Evolutionary conservation across 2,888 invertebrate genomes (phyloP), one percentile per base, ranked within the genome.

Genomic region (Parnassius apollo): DNA sequence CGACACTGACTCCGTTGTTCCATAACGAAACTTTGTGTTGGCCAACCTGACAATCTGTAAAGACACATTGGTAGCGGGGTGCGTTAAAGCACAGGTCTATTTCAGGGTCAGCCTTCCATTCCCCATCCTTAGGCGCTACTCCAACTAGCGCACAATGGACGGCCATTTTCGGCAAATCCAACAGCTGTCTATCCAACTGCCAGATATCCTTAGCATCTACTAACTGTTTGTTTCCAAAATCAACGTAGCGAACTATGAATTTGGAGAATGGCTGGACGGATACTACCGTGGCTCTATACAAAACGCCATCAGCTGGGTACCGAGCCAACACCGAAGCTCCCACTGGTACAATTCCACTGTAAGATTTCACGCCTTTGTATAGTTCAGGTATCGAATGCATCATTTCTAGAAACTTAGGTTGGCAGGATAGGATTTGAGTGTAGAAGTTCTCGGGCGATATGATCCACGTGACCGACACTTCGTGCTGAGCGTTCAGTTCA

Each of bases 391-490:
- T 95, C 57, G 94, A 93, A 66, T 93, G 93, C 95, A 96, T 95
- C 92, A 96, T 93, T 2, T 86, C 85, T 13, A 93, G 91, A 77
- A 96, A 95, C 69, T 94, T 93, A 1, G 82, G 76, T 71, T 92
- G 88, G 7, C 85, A 72, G 0, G 91, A 87, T 55, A 92, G 75
- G 18, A 93, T 83, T 71, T 94, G 94, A 0, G 94, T 93, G 82
- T 94, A 96, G 81, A 96, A 96, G 70, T 94, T 93, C 66, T 93
- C 93, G 0, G 96, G 96, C 66, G 95, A 94, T 61, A 94, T 93
- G 76, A 96, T 95, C 96, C 96, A 96, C 2, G 95, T 94, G 49
- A 96, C 92, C 2, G 92, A 89, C 0, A 95, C 86, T 62, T 94
- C 93, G 59, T 93, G 93, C 59, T 90, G 93, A 0, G 86, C 83